A percentile compares a stretch with the other conserved stretches of the same genome.
phyloP scores from a whole-genome alignment of 92 coral and sea anemone genomes.

The Epizoanthus fatuus region DNA sequence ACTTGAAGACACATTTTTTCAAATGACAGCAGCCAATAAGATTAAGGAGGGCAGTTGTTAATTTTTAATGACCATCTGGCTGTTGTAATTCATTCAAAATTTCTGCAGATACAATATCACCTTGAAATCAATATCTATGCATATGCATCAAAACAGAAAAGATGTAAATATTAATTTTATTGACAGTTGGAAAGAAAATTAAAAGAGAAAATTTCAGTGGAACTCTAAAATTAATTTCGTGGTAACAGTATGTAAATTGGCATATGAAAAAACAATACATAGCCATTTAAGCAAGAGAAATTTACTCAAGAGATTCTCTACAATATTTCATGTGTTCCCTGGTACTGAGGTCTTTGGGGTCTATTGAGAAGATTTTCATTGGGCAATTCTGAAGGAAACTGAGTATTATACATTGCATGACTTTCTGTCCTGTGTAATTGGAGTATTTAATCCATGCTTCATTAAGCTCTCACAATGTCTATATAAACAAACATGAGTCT shows the following conservation, averaged over 20 bases:
- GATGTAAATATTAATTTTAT: background rate
- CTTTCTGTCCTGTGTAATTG: background rate
- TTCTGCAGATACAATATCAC: background rate
- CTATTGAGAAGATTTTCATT: background rate
- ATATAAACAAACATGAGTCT: background rate
- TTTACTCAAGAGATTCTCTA: background rate
- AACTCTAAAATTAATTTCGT: background rate
- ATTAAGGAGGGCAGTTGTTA: constrained; percentile 45
- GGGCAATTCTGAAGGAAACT: background rate
- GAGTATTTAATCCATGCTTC: background rate
- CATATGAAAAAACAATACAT: background rate
- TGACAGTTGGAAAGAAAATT: constrained; percentile 1
- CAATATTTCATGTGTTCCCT: background rate
- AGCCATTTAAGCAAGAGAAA: no score
- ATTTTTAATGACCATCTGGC: constrained; percentile 65
- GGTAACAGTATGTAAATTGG: constrained; percentile 12
- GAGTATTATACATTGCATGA: constrained; percentile 28
- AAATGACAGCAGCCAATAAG: constrained; percentile 77
- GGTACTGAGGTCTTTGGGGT: background rate
- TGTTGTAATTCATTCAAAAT: background rate
- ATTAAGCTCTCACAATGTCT: constrained; percentile 7
- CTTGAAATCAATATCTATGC: background rate
- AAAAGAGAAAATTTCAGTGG: background rate
- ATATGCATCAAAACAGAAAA: background rate
- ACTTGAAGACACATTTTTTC: constrained; percentile 86